Evolutionary conservation across 2,113 vertebrate species (phyloP), one percentile per base, ranked within the genome.

Genomic region (Rhinopithecus roxellana): DNA sequence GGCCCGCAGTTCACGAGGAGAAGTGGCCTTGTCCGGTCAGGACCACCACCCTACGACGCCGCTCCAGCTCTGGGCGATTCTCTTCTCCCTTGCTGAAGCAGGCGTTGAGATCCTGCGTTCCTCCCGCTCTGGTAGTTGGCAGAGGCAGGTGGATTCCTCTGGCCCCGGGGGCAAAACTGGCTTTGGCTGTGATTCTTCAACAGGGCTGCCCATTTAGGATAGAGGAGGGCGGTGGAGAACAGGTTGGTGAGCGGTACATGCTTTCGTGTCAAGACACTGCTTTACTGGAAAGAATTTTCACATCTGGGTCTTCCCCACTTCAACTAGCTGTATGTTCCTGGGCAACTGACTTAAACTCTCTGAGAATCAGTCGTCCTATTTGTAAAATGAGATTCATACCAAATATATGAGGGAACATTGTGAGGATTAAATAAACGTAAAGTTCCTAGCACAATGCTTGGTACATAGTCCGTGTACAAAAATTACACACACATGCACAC

Each of bases 1-100:
- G 6, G 2, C 10, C 11, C 16, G 35, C 70, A 61, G 20, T 27
- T 43, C 30, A 20, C 17, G 0, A 27, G 23, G 38, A 57, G n/a
- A 23, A 59, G 40, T 25, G 11, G 12, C 17, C 61, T 83, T 74
- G 43, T 20, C 38, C 27, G 69, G 30, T 52, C 35, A 38, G 67
- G n/a, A 30, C 18, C 0, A 35, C 14, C 35, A 43, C 17, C 22
- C 35, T 0, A 0, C 2, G 0, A 10, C 2, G n/a, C 38, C 1
- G 23, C 32, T 52, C 35, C 8, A 17, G 43, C 20, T 79, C 35
- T 59, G 30, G 32, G 81, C 2, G 5, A 13, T 55, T 77, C 40
- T 75, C 14, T 32, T 17, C 12, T 55, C 4, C 7, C 22, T 61
- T 9, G 48, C 85, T 69, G 69, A 32, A 59, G 52, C 82, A n/a